Base-by-base conservation (phyloP, 2,888 invertebrate genomes). In the Antheraea yamamai region DNA sequence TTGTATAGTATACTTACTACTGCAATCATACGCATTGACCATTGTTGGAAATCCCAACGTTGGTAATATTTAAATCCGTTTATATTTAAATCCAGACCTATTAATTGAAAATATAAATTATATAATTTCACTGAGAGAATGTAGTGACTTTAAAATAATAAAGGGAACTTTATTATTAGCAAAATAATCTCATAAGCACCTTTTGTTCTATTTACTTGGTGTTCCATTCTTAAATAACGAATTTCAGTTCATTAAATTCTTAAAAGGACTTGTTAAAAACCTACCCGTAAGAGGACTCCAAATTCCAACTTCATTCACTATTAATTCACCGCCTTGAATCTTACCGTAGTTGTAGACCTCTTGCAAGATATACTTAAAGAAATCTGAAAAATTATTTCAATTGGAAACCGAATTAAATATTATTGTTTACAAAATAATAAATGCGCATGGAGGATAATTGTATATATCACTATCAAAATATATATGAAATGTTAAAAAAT, bases 261-360 rank as follows among this genome's bases (percentile, higher is more conserved):
- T 64, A 18, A 26, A 66, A 66, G 30, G 2, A 26, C 26, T 66
- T 12, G 10, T 16, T 66, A 12, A 66, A 16, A 66, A 26, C 30
- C 77, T 79, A 81, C 86, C 85, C 58, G 73, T 76, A 14, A 74
- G 23, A 10, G 16, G 0, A 72, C 76, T 80, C 89, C 90, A 91
- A 3, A 75, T 75, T 55, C 88, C 90, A 23, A 84, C 64, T 55
- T 81, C 74, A 7, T 78, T 78, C 0, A 87, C 64, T 7, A 84
- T 83, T 47, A 89, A 81, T 72, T 79, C 77, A 8, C 91, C 89
- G 8, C 88, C 89, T 83, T 89, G 90, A 1, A 85, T 78, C 82
- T 87, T 91, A 0, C 92, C 92, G 75, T 87, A 91, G 80, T 91
- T 92, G 73, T 81, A 91, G 3, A 88, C 76, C 66, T 92, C 92